phyloP scores from a whole-genome alignment of 2,797 vertebrate species.

The Pseudocheirus occidentalis region DNA sequence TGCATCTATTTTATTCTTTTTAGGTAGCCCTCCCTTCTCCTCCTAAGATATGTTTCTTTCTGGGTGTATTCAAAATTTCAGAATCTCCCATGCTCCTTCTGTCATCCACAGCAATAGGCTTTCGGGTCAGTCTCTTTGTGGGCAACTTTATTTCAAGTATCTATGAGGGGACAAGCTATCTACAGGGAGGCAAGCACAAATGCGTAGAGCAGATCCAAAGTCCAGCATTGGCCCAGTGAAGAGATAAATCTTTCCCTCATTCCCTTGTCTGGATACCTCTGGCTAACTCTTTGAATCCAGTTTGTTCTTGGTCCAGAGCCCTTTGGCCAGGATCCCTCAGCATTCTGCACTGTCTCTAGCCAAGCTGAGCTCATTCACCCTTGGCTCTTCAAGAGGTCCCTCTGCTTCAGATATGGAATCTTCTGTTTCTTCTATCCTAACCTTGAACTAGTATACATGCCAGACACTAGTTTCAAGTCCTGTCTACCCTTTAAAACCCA shows the following conservation, averaged over 20 bases:
- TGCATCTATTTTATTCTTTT: neutral
- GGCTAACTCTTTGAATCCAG: conserved; percentile 67
- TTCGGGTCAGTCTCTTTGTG: conserved; percentile 51
- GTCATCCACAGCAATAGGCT: conserved; percentile 16
- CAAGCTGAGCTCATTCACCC: conserved; percentile 73
- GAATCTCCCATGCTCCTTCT: neutral
- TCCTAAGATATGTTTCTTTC: conserved; percentile 39
- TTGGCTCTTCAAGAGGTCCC: conserved; percentile 55
- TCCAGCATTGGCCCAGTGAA: conserved; percentile 67
- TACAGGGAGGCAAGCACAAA: conserved; percentile 54
- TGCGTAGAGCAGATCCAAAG: conserved; percentile 67
- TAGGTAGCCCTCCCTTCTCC: neutral
- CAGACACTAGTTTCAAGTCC: conserved; percentile 38
- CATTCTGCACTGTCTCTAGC: conserved; percentile 63
- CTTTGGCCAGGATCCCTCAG: conserved; percentile 69
- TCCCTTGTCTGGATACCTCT: conserved; percentile 74
- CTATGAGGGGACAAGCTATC: conserved; percentile 43
- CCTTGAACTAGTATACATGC: conserved; percentile 34
- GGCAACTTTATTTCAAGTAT: conserved; percentile 38
- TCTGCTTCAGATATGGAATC: conserved; percentile 56
- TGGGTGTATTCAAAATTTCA: neutral
- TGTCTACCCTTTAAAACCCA: conserved; percentile 39
- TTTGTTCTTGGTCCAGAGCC: conserved; percentile 67
- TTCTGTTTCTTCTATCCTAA: conserved; percentile 58
- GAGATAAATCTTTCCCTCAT: conserved; percentile 75